These are phyloP conservation scores for Gnathonemus longibarbis DNA, from an alignment of 2,113 vertebrate genomes.

Conservation along the genomic window DNA sequence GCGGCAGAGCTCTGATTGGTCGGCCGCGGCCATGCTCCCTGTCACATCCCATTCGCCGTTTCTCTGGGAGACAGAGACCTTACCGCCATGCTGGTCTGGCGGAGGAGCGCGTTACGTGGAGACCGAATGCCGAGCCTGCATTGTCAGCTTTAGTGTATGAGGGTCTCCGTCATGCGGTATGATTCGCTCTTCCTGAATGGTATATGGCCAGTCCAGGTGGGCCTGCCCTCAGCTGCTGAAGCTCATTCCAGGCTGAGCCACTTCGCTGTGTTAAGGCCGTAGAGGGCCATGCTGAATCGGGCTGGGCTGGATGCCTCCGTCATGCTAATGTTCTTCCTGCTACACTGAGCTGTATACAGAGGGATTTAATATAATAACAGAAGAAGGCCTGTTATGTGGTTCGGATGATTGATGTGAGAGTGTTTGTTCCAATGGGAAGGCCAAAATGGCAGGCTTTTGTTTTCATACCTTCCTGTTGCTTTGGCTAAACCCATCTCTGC, in stretches of 20 bases:
- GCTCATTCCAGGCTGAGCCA: neutral
- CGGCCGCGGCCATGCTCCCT: neutral
- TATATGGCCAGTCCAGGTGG: neutral
- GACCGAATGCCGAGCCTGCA: neutral
- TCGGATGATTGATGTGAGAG: neutral
- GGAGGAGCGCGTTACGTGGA: neutral
- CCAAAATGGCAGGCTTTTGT: neutral
- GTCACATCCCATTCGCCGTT: neutral
- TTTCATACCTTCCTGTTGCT: neutral
- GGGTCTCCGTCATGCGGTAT: neutral
- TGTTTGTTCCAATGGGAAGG: neutral
- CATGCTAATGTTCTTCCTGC: neutral
- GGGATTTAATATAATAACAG: neutral
- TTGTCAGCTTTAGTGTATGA: neutral
- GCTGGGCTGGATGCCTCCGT: neutral
- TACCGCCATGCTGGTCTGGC: neutral
- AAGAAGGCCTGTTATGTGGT: neutral
- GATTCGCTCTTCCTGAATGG: neutral
- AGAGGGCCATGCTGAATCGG: neutral
- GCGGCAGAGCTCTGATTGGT: neutral
- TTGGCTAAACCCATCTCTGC: neutral
- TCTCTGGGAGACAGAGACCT: neutral
- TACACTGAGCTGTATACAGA: neutral
- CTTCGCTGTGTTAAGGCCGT: neutral
- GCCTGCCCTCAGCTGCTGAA: neutral